Base-by-base conservation (phyloP, 2,113 vertebrate genomes). In the Euleptes europaea region DNA sequence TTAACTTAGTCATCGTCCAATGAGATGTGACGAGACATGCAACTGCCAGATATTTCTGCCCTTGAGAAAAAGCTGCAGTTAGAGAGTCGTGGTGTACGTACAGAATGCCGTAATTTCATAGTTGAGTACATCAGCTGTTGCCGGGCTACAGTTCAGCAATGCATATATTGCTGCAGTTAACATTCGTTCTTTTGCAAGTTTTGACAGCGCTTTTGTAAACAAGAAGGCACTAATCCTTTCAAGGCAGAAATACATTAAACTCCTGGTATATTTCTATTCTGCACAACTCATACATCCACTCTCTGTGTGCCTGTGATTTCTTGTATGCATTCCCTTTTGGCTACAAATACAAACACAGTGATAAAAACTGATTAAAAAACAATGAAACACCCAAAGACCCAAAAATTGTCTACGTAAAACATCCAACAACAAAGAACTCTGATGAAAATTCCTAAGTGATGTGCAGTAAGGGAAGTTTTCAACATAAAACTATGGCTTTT, bases 151-250 rank as follows among this genome's bases (percentile, higher is more conserved):
- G 80, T 88, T 67, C 78, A 92, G 86, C 78, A 40, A 2, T 0
- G 67, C 0, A 0, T 84, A 79, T n/a, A 33, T 2, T 42, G 85
- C 40, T 51, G 33, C 4, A 82, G 88, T 84, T 94, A 49, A 73
- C 82, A 77, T 90, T 70, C 81, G 44, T 23, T 88, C 73, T 87
- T 92, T 33, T 82, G 66, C 82, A 94, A 87, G 73, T 91, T 93
- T 84, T 87, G 90, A 84, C 90, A 88, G 71, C 89, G 92, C 90
- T 78, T 81, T 69, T 88, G 88, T 90, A 81, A 84, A 86, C 40
- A 83, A 40, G 54, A 78, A 65, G 23, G 74, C 57, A 57, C 65
- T 90, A 89, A 44, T 78, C 4, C 15, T 80, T 91, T 87, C 66
- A 84, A 81, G 63, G 87, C 70, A 40, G 77, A 73, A 93, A 79